Conservation (phyloP, 2,888 invertebrate species). For the Mallateleia sp. region DNA sequence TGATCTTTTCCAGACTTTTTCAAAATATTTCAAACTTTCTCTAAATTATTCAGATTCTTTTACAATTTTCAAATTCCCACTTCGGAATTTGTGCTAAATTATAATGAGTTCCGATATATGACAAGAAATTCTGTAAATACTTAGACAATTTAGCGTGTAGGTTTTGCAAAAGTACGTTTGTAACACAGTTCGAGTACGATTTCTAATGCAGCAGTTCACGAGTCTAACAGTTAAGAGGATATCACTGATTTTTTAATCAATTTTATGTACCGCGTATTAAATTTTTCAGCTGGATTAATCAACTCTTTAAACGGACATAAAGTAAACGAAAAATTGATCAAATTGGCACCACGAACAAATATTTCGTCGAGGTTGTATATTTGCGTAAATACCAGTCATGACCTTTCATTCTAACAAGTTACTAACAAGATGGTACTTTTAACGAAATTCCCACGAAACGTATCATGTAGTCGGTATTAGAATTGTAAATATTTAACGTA, state of each 20-base stretch:
- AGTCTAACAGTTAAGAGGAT: background rate
- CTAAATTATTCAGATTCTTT: too few relatives aligned
- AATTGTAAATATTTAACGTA: constrained; percentile 59
- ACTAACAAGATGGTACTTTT: constrained; percentile 31
- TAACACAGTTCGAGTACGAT: background rate
- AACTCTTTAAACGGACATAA: too few relatives aligned
- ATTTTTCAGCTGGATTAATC: too few relatives aligned
- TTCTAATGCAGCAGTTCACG: constrained; percentile 7
- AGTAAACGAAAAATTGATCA: too few relatives aligned
- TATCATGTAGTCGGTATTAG: constrained; percentile 55
- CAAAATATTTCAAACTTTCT: too few relatives aligned
- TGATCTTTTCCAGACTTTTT: too few relatives aligned
- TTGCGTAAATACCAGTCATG: constrained; percentile 7
- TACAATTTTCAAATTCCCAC: too few relatives aligned
- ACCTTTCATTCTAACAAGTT: background rate
- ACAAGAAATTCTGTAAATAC: background rate
- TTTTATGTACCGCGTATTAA: too few relatives aligned
- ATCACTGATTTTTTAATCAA: background rate
- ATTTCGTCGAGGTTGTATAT: background rate
- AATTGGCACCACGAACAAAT: too few relatives aligned
- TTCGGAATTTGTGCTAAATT: too few relatives aligned
- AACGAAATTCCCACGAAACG: constrained; percentile 36
- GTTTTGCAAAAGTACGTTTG: background rate
- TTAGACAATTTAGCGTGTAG: background rate
- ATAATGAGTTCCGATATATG: background rate